Evolutionary conservation across 2,113 vertebrate species (phyloP).

Genomic region (Bos javanicus): DNA sequence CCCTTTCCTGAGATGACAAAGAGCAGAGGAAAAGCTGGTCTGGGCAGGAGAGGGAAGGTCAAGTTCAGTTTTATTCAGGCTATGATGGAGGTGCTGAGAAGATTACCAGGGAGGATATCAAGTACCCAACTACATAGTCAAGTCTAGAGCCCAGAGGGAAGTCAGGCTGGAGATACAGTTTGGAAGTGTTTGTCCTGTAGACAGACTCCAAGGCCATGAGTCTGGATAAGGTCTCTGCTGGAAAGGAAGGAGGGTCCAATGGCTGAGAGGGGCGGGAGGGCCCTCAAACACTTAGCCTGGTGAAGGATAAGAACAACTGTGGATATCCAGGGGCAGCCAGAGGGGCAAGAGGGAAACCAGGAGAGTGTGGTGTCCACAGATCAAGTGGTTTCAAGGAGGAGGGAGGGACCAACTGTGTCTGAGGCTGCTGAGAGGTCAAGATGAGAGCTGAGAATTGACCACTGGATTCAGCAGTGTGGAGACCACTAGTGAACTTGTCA

Average conservation of each 20-base stretch:
- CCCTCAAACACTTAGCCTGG: neutral
- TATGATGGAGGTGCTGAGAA: neutral
- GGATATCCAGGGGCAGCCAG: neutral
- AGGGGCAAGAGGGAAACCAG: neutral
- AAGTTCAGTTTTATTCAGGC: neutral
- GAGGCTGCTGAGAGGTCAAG: neutral
- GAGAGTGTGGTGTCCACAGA: neutral
- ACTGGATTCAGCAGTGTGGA: neutral
- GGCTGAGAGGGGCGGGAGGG: neutral
- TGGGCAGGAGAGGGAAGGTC: neutral
- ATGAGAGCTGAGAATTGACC: neutral
- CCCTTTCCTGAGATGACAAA: neutral
- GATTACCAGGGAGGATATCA: neutral
- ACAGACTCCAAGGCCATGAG: neutral
- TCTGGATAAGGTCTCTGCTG: neutral
- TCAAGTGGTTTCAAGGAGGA: neutral
- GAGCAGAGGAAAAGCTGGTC: neutral
- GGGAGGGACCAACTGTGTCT: accelerated
- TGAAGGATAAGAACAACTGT: neutral
- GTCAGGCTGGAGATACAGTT: neutral
- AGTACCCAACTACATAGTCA: neutral
- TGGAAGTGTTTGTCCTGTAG: neutral
- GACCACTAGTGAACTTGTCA: neutral
- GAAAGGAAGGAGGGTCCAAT: neutral
- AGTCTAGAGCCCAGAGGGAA: neutral